Evolutionary conservation across 2,113 vertebrate species (phyloP), one percentile per base, ranked within the genome.

Genomic region (Mystacornis crossleyi): DNA sequence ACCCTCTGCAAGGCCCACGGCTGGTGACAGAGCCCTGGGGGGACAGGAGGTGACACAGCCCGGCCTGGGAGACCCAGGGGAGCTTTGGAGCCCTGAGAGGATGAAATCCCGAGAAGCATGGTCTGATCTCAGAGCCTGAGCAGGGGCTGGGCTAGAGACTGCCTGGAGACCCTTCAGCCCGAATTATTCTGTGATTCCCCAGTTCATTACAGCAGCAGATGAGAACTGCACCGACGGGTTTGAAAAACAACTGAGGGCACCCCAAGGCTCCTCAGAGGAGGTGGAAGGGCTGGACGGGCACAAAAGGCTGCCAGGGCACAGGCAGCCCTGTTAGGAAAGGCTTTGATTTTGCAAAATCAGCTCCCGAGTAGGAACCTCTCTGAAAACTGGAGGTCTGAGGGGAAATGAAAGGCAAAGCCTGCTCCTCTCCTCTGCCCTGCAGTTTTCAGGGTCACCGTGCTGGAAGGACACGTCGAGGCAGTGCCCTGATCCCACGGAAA

Each of bases 81-180:
- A 91, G 54, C 25, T 72, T 69, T 12, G 6, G 48, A 81, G 65
- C 60, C 65, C 50, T 7, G 25, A 24, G 33, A 58, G 58, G 33
- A 64, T 12, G 19, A 50, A 82, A 47, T 38, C 38, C 61, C 9
- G 48, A 91, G 65, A 40, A 91, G 33, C 5, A 33, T 6, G 31
- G 9, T 31, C 36, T 62, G 62, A 45, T 38, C 48, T 36, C 81
- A 43, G 71, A 92, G 82, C 33, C 78, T 18, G n/a, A 67, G 84
- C 75, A 69, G 58, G 34, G 73, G 14, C 19, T 29, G n/a, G 8
- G 18, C 33, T 21, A 13, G 23, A 71, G 24, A 54, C 14, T 0
- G 53, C 78, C 88, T 33, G 47, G 25, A 55, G 88, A 26, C 77
- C 91, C 86, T 86, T 89, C 93, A 81, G 40, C 75, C 72, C 36